A percentile compares a stretch with the other conserved stretches of the same genome.
Evolutionary conservation across 2,113 vertebrate species (phyloP).

Genomic region (Pagrus major): DNA sequence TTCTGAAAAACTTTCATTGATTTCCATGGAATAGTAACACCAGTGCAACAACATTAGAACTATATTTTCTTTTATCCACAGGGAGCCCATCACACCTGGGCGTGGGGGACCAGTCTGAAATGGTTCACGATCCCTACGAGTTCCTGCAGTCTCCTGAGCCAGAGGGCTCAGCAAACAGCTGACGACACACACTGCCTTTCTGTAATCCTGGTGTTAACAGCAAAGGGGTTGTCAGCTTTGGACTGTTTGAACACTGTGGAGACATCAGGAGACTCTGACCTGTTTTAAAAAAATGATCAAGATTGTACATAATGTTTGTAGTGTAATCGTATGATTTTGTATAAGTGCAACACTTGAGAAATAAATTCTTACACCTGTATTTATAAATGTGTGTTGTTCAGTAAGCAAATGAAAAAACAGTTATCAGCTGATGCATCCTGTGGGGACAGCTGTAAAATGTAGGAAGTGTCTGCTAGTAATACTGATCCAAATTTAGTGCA

Average conservation of each 20-base stretch:
- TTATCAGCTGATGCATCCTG: background rate
- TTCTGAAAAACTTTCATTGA: background rate
- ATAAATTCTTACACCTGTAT: conserved; percentile 71
- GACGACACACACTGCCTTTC: conserved; percentile 55
- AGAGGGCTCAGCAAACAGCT: conserved; percentile 84
- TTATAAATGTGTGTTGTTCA: conserved; percentile 44
- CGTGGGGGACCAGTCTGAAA: conserved; percentile 92
- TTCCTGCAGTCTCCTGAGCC: conserved; percentile 96
- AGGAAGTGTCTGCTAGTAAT: background rate
- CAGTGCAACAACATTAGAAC: background rate
- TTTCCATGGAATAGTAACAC: background rate
- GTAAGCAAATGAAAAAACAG: background rate
- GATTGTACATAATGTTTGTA: conserved; percentile 75
- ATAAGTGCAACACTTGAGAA: conserved; percentile 57
- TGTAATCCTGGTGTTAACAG: conserved; percentile 35
- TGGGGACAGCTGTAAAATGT: background rate
- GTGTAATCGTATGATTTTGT: conserved; percentile 61
- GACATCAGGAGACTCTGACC: conserved; percentile 10
- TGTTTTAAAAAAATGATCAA: conserved; percentile 57
- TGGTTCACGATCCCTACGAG: conserved; percentile 94
- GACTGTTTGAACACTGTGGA: conserved; percentile 39
- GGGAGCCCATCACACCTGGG: conserved; percentile 94
- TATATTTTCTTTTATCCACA: conserved; percentile 62
- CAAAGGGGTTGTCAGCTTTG: background rate
- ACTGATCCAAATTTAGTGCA: background rate